These are phyloP conservation scores for Drosophila algonquin DNA, from an alignment of 2,888 invertebrate species.

Conservation along the genomic window DNA sequence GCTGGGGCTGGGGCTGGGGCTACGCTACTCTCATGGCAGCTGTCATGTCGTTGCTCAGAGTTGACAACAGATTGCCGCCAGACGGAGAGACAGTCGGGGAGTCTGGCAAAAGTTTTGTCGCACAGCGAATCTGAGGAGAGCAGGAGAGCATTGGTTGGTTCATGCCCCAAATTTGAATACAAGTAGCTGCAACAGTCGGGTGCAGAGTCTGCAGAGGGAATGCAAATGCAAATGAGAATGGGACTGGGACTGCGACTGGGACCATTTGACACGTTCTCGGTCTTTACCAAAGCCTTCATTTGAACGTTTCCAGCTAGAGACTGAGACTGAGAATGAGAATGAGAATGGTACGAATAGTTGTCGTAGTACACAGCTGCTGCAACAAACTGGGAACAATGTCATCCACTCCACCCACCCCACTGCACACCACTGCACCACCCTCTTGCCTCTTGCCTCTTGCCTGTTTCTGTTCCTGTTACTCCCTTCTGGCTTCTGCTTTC, in stretches of 20 bases:
- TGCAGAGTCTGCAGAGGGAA: no score
- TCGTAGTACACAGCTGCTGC: slow-evolving; percentile 25
- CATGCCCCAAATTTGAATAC: slow-evolving; percentile 23
- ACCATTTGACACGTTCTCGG: slow-evolving; percentile 56
- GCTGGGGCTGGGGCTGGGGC: no score
- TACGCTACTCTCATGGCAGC: slow-evolving; percentile 19
- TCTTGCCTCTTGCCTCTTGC: not conserved
- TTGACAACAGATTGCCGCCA: not conserved
- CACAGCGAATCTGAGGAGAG: not conserved
- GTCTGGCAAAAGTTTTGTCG: slow-evolving; percentile 19
- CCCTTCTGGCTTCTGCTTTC: not conserved
- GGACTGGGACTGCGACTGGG: slow-evolving; percentile 12
- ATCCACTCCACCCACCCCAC: slow-evolving; percentile 1
- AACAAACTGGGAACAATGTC: slow-evolving; percentile 41
- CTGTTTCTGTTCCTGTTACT: not conserved
- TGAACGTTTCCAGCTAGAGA: slow-evolving; percentile 45
- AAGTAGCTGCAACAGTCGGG: no score
- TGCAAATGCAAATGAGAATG: no score
- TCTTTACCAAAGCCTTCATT: slow-evolving; percentile 35
- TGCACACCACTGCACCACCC: no score
- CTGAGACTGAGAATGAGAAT: not conserved
- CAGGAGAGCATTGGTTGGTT: not conserved
- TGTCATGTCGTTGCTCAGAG: slow-evolving; percentile 22
- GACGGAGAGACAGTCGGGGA: slow-evolving; percentile 20
- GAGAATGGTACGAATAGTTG: not conserved